These are phyloP conservation scores for Channa maculata DNA, from an alignment of 2,113 vertebrate species.

Conservation along the genomic window DNA sequence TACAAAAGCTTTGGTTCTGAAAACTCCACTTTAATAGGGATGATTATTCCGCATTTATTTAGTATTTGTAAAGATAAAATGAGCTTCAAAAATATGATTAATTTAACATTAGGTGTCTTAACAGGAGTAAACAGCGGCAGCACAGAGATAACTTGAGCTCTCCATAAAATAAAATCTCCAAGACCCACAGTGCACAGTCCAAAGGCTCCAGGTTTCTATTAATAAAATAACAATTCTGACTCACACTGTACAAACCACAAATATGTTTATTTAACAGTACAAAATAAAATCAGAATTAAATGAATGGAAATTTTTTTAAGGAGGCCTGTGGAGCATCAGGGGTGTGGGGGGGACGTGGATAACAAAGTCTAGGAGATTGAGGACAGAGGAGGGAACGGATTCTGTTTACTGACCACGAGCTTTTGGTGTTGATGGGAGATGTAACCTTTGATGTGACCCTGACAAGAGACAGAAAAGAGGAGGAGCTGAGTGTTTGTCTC, in stretches of 20 bases:
- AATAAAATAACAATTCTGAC: neutral
- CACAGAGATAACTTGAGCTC: too few species aligned
- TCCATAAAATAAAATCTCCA: conserved; percentile 13
- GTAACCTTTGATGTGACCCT: conserved; percentile 99
- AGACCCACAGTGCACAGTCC: conserved; percentile 38
- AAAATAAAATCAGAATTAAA: conserved; percentile 5
- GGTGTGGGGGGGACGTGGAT: conserved; percentile 52
- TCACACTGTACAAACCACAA: conserved; percentile 31
- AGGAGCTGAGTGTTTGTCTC: neutral
- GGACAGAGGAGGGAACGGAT: conserved; percentile 93
- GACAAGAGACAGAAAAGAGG: conserved; percentile 23
- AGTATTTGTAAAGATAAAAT: too few species aligned
- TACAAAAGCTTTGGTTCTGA: too few species aligned
- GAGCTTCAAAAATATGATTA: too few species aligned
- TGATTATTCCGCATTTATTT: too few species aligned
- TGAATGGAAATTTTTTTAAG: neutral
- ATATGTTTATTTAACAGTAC: conserved; percentile 52
- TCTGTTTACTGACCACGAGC: conserved; percentile 98
- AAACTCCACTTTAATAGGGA: too few species aligned
- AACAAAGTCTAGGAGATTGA: conserved; percentile 85
- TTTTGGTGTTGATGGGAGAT: conserved; percentile 99
- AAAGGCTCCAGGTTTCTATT: neutral
- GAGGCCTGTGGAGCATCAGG: neutral
- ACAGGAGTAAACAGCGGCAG: too few species aligned
- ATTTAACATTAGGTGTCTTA: too few species aligned